Evolutionary conservation across 2,797 vertebrate species (phyloP), one percentile per base, ranked within the genome.

Genomic region (Podarcis lilfordi): DNA sequence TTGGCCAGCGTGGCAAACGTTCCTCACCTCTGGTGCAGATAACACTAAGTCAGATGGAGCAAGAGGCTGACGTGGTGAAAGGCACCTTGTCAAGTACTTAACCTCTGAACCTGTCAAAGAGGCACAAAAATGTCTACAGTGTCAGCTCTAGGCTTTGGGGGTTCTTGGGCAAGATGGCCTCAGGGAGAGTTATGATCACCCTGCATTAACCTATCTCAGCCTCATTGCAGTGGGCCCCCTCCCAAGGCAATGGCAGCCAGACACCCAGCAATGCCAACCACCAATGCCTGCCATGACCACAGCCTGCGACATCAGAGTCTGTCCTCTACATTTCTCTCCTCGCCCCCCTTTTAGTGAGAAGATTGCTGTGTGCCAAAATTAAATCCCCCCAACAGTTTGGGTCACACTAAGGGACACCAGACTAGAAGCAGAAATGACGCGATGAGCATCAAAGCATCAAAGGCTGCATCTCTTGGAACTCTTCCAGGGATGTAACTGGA

Each of bases 361-460:
- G 64, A 32, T 32, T 9, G 32, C 27, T 29, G 17, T 1, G 69
- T 35, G 21, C 59, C 82, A 59, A 84, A 23, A 61, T 10, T 35
- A 35, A 59, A 13, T 23, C 3, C 25, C 23, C 71, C 32, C 1
- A 7, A 32, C 17, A 50, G 45, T 72, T 55, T 23, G 2, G 82
- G 19, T n/a, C n/a, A 35, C 21, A 25, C 10, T 71, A 32, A 17
- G 40, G 72, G 29, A 19, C 6, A 72, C 3, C 71, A 43, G 68
- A 45, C 37, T 4, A 43, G 29, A 64, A 66, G 25, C 68, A 55
- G 68, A 66, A 50, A 68, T 75, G 59, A 64, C 40, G 29, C 11
- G 13, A 89, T 80, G 69, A 69, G 74, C 45, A 75, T 66, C 86
- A 81, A 87, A 82, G 35, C 45, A 74, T 66, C 86, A 82, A 87